Percentiles rank a stretch among this genome's conserved stretches.
Conservation (phyloP, 1,140 invertebrate species). For the Bradynema listronoti region DNA sequence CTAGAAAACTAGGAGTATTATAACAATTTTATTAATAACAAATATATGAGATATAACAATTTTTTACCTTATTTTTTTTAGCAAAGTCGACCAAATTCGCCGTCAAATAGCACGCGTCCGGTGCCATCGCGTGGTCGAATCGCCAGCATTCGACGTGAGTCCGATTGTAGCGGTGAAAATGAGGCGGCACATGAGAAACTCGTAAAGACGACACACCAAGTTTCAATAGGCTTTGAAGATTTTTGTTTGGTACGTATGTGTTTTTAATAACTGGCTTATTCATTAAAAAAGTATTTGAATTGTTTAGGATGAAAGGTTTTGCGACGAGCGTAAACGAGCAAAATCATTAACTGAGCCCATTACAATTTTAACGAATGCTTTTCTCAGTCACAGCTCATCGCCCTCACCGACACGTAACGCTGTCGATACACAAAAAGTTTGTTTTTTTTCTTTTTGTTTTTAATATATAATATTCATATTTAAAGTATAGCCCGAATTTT, state of each 20-base stretch:
- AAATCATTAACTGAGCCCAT: constrained; percentile 47
- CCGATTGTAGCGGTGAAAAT: constrained; percentile 36
- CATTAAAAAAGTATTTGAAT: too few species aligned
- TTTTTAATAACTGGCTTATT: too few species aligned
- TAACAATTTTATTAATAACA: background rate
- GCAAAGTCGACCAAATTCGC: constrained; percentile 40
- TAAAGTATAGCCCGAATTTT: too few species aligned
- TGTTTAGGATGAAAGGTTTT: constrained; percentile 41
- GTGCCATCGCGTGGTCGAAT: constrained; percentile 20
- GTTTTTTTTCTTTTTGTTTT: background rate
- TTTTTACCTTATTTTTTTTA: constrained; percentile 8
- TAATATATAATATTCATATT: background rate
- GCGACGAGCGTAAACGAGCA: constrained; percentile 42
- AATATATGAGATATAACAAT: background rate
- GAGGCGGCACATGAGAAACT: constrained; percentile 44
- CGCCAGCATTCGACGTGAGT: constrained; percentile 39
- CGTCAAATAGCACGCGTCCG: constrained; percentile 8
- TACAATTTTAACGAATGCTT: constrained; percentile 43
- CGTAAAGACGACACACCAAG: constrained; percentile 41
- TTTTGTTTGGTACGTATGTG: constrained; percentile 36
- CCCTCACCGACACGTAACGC: constrained; percentile 33
- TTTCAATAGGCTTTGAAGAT: constrained; percentile 41
- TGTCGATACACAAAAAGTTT: constrained; percentile 41
- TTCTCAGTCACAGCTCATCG: constrained; percentile 36
- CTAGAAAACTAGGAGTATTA: constrained; percentile 14